Evolutionary conservation across 2,797 vertebrate genomes (phyloP).

Genomic region (Intellagama lesueurii): DNA sequence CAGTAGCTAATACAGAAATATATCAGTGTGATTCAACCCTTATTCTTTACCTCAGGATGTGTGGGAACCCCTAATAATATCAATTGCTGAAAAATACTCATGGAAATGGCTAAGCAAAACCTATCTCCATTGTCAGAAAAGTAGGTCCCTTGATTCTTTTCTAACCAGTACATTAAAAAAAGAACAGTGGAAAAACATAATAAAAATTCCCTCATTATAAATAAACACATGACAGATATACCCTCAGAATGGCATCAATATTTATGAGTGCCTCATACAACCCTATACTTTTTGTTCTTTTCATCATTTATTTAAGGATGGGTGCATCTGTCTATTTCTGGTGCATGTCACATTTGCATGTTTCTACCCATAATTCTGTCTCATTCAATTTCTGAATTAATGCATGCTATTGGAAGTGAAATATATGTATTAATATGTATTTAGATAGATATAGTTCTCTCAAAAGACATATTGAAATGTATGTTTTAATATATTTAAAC

Average conservation of each 20-base stretch:
- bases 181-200: neutral
- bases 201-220: neutral
- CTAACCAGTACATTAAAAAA: neutral
- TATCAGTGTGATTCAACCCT: neutral
- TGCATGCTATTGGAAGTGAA: neutral
- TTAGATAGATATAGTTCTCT: neutral
- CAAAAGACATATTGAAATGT: too few species aligned
- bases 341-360: neutral
- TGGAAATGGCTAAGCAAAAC: neutral
- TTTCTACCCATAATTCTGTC: neutral
- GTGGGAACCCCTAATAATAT: neutral
- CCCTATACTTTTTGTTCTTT: neutral
- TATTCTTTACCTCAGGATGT: neutral
- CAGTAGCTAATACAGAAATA: conserved; percentile 30
- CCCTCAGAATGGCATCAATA: neutral
- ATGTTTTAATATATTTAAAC: too few species aligned
- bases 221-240: neutral
- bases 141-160: neutral
- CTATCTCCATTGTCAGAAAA: neutral
- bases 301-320: neutral
- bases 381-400: too few species aligned
- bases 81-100: neutral
- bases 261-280: neutral
- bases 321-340: neutral
- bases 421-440: neutral